Conservation (phyloP, 2,113 vertebrate species). For the Laticauda laticaudata region DNA sequence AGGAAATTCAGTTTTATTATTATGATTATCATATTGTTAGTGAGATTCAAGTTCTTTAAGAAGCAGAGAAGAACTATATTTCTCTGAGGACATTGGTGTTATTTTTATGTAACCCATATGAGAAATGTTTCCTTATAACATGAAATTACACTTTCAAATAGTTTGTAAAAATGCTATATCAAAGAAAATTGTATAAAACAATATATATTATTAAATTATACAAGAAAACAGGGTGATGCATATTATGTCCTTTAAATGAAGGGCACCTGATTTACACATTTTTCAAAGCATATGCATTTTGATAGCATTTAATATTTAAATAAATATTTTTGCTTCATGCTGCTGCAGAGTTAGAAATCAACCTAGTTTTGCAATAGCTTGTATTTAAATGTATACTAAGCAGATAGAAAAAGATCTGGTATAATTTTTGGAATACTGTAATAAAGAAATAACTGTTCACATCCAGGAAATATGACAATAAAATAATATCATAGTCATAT, state of each 20-base stretch:
- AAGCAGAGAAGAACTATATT: constrained; percentile 40
- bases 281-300: not conserved
- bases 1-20: constrained; percentile 35
- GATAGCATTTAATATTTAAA: constrained; percentile 1
- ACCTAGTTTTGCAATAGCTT: not conserved
- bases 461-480: not conserved
- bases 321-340: not conserved
- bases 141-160: not conserved
- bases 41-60: constrained; percentile 38
- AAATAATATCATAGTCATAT: not conserved
- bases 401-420: not conserved
- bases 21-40: constrained; percentile 30
- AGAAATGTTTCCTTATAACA: constrained; percentile 7
- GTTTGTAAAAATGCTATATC: not conserved
- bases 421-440: not conserved
- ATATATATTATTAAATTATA: not conserved
- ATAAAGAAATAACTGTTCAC: not conserved
- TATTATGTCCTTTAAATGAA: not conserved
- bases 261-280: not conserved
- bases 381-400: not conserved
- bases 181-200: not conserved
- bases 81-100: constrained; percentile 35
- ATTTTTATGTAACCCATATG: constrained; percentile 31
- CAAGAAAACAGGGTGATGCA: not conserved
- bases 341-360: not conserved